phyloP scores from a whole-genome alignment of 2,888 invertebrate species.

The Spodoptera picta region DNA sequence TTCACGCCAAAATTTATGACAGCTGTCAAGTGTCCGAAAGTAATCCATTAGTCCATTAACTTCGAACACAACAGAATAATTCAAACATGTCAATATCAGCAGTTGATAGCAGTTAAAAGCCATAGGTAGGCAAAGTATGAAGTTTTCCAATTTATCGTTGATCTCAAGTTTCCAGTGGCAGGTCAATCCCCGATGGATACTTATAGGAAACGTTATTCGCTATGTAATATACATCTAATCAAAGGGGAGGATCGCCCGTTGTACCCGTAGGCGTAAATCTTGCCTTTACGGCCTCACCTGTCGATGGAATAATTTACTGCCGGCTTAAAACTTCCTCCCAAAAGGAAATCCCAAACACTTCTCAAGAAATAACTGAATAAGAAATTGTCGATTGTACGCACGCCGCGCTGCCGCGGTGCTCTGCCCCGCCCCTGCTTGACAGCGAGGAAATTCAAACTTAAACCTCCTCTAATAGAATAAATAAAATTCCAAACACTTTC shows the following conservation, averaged over 20 bases:
- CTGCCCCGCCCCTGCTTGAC: slow-evolving; percentile 66
- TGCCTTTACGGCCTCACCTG: slow-evolving; percentile 88
- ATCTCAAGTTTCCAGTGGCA: slow-evolving; percentile 69
- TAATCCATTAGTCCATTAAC: slow-evolving; percentile 74
- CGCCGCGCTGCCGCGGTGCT: slow-evolving; percentile 57
- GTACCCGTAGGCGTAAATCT: slow-evolving; percentile 86
- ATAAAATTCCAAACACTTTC: slow-evolving; percentile 70
- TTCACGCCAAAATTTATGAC: slow-evolving; percentile 68
- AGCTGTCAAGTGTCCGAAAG: slow-evolving; percentile 64
- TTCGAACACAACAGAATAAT: slow-evolving; percentile 62
- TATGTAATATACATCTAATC: slow-evolving; percentile 87
- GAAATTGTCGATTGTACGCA: slow-evolving; percentile 81
- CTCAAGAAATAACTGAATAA: slow-evolving; percentile 87
- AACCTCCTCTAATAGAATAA: slow-evolving; percentile 77
- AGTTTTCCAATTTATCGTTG: slow-evolving; percentile 77
- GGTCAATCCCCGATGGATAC: slow-evolving; percentile 81
- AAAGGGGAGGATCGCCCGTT: slow-evolving; percentile 78
- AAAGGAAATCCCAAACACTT: slow-evolving; percentile 87
- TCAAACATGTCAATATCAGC: slow-evolving; percentile 52
- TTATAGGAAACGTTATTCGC: slow-evolving; percentile 79
- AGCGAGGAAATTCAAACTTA: slow-evolving; percentile 75
- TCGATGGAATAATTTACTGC: slow-evolving; percentile 88
- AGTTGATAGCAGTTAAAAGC: slow-evolving; percentile 40
- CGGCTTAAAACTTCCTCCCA: slow-evolving; percentile 85
- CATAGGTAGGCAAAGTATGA: slow-evolving; percentile 67